Percentiles rank a stretch among this genome's conserved stretches.
Evolutionary conservation across 1,140 invertebrate genomes (phyloP).

Genomic region (Drosophila triauraria): DNA sequence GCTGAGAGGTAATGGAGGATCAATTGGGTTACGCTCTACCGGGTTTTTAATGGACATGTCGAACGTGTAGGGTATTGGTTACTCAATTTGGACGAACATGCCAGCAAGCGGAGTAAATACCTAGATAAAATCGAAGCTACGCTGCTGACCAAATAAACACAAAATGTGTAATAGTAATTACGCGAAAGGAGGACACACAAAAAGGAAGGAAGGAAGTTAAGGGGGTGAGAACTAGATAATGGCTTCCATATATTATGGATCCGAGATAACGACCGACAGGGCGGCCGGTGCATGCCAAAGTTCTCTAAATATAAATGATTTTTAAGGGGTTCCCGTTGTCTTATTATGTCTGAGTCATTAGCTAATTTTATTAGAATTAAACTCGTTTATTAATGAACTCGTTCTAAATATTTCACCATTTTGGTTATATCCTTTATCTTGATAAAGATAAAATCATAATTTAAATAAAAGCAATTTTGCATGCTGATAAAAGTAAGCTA

Average conservation of each 20-base stretch:
- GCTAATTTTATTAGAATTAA: neutral
- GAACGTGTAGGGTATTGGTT: neutral
- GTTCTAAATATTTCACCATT: no score
- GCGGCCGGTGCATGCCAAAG: constrained; percentile 5
- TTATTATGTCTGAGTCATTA: constrained; percentile 10
- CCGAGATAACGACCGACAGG: constrained; percentile 7
- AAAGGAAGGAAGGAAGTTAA: constrained; percentile 6
- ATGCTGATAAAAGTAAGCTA: constrained; percentile 18
- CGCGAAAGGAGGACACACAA: neutral
- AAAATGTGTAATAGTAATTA: constrained; percentile 28
- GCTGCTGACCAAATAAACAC: constrained; percentile 45
- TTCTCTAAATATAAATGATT: neutral
- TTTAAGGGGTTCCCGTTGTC: constrained; percentile 4
- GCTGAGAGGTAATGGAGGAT: constrained; percentile 2
- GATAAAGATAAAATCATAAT: neutral
- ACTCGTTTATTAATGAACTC: neutral
- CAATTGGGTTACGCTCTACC: constrained; percentile 41
- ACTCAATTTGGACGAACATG: neutral
- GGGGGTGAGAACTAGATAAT: constrained; percentile 27
- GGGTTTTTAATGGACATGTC: constrained; percentile 27
- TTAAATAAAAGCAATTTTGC: neutral
- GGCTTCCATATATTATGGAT: constrained; percentile 18
- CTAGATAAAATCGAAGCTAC: constrained; percentile 20
- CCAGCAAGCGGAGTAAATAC: neutral
- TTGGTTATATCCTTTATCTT: neutral